Percentiles rank a stretch among this genome's conserved stretches.
These are phyloP conservation scores for Holotrichia oblita DNA, from an alignment of 1,140 invertebrate genomes.

Conservation along the genomic window DNA sequence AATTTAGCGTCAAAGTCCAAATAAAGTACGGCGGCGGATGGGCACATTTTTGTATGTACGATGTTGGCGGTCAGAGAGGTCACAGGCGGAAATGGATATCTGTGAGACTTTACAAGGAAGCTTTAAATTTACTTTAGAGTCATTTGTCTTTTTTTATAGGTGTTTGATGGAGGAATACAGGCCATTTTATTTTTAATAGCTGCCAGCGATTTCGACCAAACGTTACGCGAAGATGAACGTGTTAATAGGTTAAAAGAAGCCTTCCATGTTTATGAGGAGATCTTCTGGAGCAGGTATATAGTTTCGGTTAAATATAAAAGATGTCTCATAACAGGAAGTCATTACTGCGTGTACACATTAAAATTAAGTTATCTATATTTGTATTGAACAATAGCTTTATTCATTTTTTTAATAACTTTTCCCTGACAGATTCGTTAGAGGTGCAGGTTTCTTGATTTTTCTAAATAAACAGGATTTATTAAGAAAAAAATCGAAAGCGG, in stretches of 20 bases:
- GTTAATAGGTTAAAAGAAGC: slow-evolving; percentile 79
- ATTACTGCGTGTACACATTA: too few species aligned
- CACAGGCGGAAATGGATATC: slow-evolving; percentile 87
- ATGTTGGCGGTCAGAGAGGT: slow-evolving; percentile 83
- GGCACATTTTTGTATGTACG: slow-evolving; percentile 80
- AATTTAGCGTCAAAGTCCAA: slow-evolving; percentile 75
- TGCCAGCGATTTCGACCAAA: slow-evolving; percentile 81
- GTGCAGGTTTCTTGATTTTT: slow-evolving; percentile 81
- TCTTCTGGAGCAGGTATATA: slow-evolving; percentile 77
- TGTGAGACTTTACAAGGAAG: slow-evolving; percentile 57
- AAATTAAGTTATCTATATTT: too few species aligned
- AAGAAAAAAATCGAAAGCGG: slow-evolving; percentile 72
- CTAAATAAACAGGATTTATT: slow-evolving; percentile 86
- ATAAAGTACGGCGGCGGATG: slow-evolving; percentile 72
- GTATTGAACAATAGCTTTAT: not conserved
- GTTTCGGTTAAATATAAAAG: too few species aligned
- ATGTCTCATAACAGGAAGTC: too few species aligned
- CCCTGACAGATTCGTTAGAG: slow-evolving; percentile 70
- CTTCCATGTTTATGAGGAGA: slow-evolving; percentile 75
- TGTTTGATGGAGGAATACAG: slow-evolving; percentile 79
- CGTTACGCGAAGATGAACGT: slow-evolving; percentile 73
- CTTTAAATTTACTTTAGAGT: slow-evolving; percentile 35
- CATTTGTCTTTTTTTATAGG: slow-evolving; percentile 62
- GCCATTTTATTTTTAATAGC: slow-evolving; percentile 83
- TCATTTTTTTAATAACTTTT: not conserved